Conservation (phyloP, 2,888 invertebrate species). For the Formica aserva region DNA sequence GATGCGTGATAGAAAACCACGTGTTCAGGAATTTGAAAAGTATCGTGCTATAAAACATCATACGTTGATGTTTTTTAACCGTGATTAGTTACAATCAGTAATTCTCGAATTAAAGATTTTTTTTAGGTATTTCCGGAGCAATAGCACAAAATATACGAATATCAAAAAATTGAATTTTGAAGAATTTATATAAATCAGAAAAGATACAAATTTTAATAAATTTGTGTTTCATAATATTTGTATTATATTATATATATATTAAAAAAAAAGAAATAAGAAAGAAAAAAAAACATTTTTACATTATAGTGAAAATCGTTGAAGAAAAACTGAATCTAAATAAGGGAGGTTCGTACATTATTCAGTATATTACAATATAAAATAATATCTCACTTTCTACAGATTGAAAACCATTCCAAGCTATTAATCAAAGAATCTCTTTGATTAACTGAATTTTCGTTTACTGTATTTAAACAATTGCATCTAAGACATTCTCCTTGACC, state of each 20-base stretch:
- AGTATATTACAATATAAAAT: background rate
- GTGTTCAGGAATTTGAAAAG: background rate
- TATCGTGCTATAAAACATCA: background rate
- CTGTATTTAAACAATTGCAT: background rate
- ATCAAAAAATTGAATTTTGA: background rate
- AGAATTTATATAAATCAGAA: background rate
- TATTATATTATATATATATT: background rate
- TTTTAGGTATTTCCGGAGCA: background rate
- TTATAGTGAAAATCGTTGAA: no score
- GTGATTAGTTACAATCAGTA: background rate
- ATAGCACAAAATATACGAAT: background rate
- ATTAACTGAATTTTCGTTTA: background rate
- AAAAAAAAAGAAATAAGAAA: background rate
- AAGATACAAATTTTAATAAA: background rate
- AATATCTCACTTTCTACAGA: background rate
- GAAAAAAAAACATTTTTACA: background rate
- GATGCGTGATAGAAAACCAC: background rate
- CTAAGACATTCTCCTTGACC: background rate
- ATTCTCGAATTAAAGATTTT: background rate
- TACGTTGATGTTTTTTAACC: background rate
- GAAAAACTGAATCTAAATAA: no score
- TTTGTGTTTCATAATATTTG: background rate
- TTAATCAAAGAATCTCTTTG: background rate
- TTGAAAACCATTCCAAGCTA: background rate
- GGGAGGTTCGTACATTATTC: background rate